A percentile compares a stretch with the other conserved stretches of the same genome.
Evolutionary conservation across 2,888 invertebrate genomes (phyloP).

Genomic region (Scotopteryx bipunctaria): DNA sequence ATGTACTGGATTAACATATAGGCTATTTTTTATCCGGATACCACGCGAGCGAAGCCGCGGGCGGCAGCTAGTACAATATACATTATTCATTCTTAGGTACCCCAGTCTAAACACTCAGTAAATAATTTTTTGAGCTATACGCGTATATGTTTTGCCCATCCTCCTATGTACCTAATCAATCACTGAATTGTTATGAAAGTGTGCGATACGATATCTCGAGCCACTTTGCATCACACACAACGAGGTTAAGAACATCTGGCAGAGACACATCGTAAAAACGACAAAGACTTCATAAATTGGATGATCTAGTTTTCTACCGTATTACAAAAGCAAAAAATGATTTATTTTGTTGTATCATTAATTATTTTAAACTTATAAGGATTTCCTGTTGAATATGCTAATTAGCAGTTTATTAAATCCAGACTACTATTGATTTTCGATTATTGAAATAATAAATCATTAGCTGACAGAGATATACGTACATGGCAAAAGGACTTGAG

Average conservation of each 20-base stretch:
- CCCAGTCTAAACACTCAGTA: not conserved
- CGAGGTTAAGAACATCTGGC: slow-evolving; percentile 56
- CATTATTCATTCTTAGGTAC: no score
- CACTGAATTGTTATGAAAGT: slow-evolving; percentile 81
- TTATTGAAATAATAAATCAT: not conserved
- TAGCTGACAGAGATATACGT: not conserved
- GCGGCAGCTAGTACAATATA: no score
- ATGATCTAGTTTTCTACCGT: slow-evolving; percentile 28
- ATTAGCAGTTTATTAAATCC: slow-evolving; percentile 8
- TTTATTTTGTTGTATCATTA: slow-evolving; percentile 31
- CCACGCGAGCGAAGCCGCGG: no score
- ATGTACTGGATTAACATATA: no score
- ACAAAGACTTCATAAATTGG: slow-evolving; percentile 30
- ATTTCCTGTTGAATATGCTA: slow-evolving; percentile 33
- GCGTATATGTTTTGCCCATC: not conserved
- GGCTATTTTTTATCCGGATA: no score
- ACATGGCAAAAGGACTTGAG: no score
- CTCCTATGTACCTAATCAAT: slow-evolving; percentile 77
- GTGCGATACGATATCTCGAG: slow-evolving; percentile 77
- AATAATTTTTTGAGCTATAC: not conserved
- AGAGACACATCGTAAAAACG: slow-evolving; percentile 43
- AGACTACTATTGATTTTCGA: slow-evolving; percentile 4
- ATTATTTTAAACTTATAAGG: slow-evolving; percentile 32
- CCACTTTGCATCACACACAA: slow-evolving; percentile 76
- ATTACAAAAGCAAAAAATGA: slow-evolving; percentile 32